Percentiles rank a stretch among this genome's conserved stretches.
phyloP scores from a whole-genome alignment of 2,797 vertebrate species.

The Peromyscus aztecus region DNA sequence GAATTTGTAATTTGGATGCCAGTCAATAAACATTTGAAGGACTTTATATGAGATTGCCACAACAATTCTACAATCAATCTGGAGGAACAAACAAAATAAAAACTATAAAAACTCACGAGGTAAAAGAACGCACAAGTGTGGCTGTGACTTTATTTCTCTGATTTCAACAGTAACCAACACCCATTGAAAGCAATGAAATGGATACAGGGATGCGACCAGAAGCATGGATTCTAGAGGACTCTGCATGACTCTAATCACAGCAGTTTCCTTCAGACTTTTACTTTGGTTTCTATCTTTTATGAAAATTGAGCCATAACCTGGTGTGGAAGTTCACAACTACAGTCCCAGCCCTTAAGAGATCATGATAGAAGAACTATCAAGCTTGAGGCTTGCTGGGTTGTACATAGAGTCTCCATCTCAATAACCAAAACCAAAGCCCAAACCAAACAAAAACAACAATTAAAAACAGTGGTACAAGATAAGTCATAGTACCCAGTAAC shows the following conservation, averaged over 20 bases:
- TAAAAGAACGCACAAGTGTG: background rate
- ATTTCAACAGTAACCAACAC: background rate
- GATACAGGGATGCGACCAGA: background rate
- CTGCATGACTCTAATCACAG: background rate
- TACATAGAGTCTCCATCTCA: background rate
- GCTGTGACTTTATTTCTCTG: background rate
- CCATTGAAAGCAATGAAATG: background rate
- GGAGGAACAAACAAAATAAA: background rate
- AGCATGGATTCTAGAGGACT: fast-evolving
- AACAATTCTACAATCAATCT: background rate
- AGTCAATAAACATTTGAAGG: background rate
- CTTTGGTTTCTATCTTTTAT: background rate
- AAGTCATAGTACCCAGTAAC: too few species aligned
- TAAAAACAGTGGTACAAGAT: background rate
- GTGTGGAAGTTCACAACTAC: background rate
- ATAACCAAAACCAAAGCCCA: background rate
- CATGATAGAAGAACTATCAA: background rate
- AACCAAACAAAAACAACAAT: background rate
- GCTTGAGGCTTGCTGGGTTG: background rate
- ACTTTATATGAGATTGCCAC: background rate
- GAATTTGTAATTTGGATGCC: background rate
- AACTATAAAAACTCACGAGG: background rate
- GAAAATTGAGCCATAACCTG: background rate
- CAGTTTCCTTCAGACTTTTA: background rate
- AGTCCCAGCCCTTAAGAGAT: background rate